Evolutionary conservation across 2,797 vertebrate genomes (phyloP).

Genomic region (Hippopotamyrus pictus): DNA sequence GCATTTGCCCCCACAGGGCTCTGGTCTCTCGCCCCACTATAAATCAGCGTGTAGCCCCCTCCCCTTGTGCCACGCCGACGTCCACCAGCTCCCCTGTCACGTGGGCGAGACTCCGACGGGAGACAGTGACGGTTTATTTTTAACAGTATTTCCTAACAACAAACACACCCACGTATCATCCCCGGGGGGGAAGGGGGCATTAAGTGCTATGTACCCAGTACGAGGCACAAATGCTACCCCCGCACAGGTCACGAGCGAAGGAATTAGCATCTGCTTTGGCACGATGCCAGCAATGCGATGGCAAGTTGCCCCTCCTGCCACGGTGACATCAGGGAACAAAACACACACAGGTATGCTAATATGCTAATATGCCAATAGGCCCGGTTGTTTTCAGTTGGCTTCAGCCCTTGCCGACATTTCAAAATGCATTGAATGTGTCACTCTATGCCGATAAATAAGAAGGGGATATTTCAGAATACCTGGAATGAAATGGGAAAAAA

Average conservation of each 20-base stretch:
- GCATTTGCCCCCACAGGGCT: constrained; percentile 69
- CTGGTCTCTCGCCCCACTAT: constrained; percentile 70
- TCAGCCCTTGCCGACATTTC: background rate
- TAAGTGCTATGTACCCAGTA: background rate
- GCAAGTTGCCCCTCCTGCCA: background rate
- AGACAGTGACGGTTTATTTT: background rate
- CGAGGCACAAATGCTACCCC: background rate
- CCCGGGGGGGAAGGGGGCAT: background rate
- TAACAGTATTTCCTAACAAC: background rate
- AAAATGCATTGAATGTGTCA: background rate
- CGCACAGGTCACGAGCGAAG: background rate
- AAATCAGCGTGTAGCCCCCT: constrained; percentile 67
- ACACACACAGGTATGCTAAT: background rate
- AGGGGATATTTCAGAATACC: background rate
- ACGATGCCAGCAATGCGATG: background rate
- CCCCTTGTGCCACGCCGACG: constrained; percentile 21
- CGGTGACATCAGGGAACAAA: background rate
- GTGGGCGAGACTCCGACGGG: background rate
- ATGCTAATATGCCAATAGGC: background rate
- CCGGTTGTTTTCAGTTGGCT: background rate
- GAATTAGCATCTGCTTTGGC: background rate
- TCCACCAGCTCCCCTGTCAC: background rate
- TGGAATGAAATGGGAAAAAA: background rate
- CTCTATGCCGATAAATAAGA: background rate
- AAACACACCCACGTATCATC: background rate